A percentile compares a stretch with the other conserved stretches of the same genome.
These are phyloP conservation scores for Hozukius guyotensis DNA, from an alignment of 2,797 vertebrate genomes.

Conservation along the genomic window DNA sequence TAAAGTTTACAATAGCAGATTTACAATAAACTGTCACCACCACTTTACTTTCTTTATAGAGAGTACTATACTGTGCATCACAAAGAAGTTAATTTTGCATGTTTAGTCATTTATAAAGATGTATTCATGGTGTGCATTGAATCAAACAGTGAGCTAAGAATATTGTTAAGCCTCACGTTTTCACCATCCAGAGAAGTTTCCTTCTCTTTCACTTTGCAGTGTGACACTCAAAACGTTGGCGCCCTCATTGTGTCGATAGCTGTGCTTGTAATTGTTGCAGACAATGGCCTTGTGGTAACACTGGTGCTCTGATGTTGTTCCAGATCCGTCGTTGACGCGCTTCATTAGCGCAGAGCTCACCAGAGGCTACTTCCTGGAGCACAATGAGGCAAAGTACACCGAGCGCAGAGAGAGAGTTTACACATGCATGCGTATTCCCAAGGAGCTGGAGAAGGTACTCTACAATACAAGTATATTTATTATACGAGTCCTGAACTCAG, in stretches of 20 bases:
- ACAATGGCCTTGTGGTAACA: slow-evolving; percentile 59
- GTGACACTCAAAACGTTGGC: neutral
- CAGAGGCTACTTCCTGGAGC: slow-evolving; percentile 97
- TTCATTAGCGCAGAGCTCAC: slow-evolving; percentile 96
- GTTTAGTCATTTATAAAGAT: neutral
- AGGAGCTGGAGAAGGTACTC: slow-evolving; percentile 96
- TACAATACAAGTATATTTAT: neutral
- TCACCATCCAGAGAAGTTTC: slow-evolving; percentile 27
- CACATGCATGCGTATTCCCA: slow-evolving; percentile 96
- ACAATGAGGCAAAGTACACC: slow-evolving; percentile 97
- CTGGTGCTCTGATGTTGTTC: slow-evolving; percentile 56
- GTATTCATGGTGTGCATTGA: neutral
- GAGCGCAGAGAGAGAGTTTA: slow-evolving; percentile 95
- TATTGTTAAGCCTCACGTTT: neutral
- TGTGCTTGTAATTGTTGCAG: slow-evolving; percentile 44
- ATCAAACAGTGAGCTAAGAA: neutral
- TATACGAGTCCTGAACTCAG: neutral
- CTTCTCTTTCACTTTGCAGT: slow-evolving; percentile 12
- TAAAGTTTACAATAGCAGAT: neutral
- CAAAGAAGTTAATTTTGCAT: neutral
- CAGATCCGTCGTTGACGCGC: slow-evolving; percentile 91
- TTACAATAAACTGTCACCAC: neutral
- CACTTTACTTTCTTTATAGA: neutral
- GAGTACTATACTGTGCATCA: neutral
- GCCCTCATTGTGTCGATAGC: slow-evolving; percentile 43